These are phyloP conservation scores for Sinocyclocheilus maitianheensis DNA, from an alignment of 2,113 vertebrate species.

Conservation along the genomic window DNA sequence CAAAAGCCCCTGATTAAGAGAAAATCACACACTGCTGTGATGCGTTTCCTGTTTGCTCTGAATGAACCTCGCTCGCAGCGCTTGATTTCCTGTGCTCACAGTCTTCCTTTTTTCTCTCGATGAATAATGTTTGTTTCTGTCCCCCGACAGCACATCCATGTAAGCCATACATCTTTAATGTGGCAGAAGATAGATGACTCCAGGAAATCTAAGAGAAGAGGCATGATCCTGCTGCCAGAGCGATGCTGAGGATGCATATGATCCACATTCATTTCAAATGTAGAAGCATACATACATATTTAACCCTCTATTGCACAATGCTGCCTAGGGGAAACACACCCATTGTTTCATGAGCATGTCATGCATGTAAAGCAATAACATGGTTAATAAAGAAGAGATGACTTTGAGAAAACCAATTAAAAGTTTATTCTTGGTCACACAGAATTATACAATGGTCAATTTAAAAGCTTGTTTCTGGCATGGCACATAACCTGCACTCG, in stretches of 20 bases:
- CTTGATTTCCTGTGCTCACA: slow-evolving; percentile 47
- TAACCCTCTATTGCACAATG: neutral
- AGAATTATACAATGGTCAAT: neutral
- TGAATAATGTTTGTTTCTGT: slow-evolving; percentile 49
- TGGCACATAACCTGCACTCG: neutral
- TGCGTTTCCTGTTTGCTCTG: slow-evolving; percentile 50
- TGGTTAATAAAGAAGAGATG: neutral
- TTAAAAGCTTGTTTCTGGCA: neutral
- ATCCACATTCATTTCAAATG: neutral
- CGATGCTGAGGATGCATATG: neutral
- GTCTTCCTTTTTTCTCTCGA: slow-evolving; percentile 34
- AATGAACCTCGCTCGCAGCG: slow-evolving; percentile 46
- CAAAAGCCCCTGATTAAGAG: slow-evolving; percentile 65
- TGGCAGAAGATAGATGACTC: slow-evolving; percentile 42
- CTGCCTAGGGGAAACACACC: neutral
- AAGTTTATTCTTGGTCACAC: neutral
- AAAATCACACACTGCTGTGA: slow-evolving; percentile 58
- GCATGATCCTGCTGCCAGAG: slow-evolving; percentile 33
- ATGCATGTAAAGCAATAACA: neutral
- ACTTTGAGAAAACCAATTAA: neutral
- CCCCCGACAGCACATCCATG: slow-evolving; percentile 42
- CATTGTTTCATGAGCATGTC: neutral
- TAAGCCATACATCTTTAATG: slow-evolving; percentile 57
- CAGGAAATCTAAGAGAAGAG: slow-evolving; percentile 45
- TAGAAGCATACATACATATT: neutral